Base-by-base conservation (phyloP, 2,888 invertebrate species). In the Eupithecia pulchellata region DNA sequence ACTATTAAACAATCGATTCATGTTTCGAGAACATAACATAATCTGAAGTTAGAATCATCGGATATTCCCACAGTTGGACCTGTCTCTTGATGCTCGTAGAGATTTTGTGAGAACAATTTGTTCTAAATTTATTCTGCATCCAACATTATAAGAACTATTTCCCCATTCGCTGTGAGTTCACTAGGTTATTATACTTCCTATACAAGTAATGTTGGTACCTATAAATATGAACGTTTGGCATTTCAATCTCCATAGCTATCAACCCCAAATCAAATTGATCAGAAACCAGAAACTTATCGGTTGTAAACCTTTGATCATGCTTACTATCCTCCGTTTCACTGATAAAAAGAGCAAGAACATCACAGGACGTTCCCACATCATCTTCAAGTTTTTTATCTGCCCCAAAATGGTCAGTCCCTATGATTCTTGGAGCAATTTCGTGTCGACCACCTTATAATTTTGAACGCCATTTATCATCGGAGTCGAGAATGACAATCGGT, bases 361-460 rank as follows among this genome's bases (percentile, higher is more conserved):
- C 83, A 86, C 85, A 85, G 86, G 84, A 86, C 81, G 90, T 91
- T 93, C 92, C 91, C 92, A 92, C 90, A 91, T 86, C 83, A 77
- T 81, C 80, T 81, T 77, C 72, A 72, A 75, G 81, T 84, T 88
- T 89, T 89, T 90, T 86, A 85, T 81, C 66, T 77, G 77, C 77
- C 71, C 79, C 79, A 81, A 83, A 85, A 83, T 81, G 85, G 83
- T 81, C 84, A 80, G 83, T 80, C 79, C 81, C 83, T 82, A 83
- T 85, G 82, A 81, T 83, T 84, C 82, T 76, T 75, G 81, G 81
- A 86, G 85, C 89, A 91, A 91, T 92, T 91, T 90, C 80, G 85
- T 85, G 82, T 81, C 84, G 80, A 82, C 85, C 86, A 91, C 90
- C 88, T 86, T 91, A 87, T 92, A 92, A 93, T 92, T 92, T 92